A percentile compares a stretch with the other conserved stretches of the same genome.
These are phyloP conservation scores for Celastrina argiolus DNA, from an alignment of 2,888 invertebrate genomes.

Conservation along the genomic window DNA sequence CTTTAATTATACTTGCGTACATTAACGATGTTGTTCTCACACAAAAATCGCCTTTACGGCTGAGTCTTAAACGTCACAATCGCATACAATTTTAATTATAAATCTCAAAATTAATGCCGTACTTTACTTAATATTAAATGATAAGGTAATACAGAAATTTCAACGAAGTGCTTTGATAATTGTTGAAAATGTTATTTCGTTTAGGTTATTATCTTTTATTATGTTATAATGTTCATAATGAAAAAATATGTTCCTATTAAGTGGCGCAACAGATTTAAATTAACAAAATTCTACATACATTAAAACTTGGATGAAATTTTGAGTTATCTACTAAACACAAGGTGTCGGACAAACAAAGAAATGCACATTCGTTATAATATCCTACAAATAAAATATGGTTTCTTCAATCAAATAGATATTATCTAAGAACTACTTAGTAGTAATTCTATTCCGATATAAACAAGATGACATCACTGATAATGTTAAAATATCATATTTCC, in stretches of 20 bases:
- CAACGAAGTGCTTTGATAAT: conserved; percentile 20
- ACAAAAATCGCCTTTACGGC: conserved; percentile 30
- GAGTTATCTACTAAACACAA: no score
- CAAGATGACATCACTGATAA: conserved; percentile 11
- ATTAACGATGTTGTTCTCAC: conserved; percentile 21
- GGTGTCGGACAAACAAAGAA: no score
- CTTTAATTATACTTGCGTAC: conserved; percentile 40
- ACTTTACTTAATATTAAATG: conserved; percentile 27
- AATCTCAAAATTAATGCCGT: conserved; percentile 27
- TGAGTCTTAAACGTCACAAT: conserved; percentile 25
- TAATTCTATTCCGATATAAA: conserved; percentile 1
- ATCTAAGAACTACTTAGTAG: background rate
- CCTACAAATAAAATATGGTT: background rate
- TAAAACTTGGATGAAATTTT: background rate
- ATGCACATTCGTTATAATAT: background rate
- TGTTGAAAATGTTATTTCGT: conserved; percentile 18
- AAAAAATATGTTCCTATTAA: background rate
- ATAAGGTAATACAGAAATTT: conserved; percentile 18
- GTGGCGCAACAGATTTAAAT: background rate
- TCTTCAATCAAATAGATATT: background rate
- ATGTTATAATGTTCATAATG: conserved; percentile 1
- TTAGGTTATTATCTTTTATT: conserved; percentile 9
- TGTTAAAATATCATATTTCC: conserved; percentile 16
- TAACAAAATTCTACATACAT: background rate
- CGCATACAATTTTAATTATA: conserved; percentile 21